Evolutionary conservation across 2,888 invertebrate genomes (phyloP).

Genomic region (Dryobota labecula): DNA sequence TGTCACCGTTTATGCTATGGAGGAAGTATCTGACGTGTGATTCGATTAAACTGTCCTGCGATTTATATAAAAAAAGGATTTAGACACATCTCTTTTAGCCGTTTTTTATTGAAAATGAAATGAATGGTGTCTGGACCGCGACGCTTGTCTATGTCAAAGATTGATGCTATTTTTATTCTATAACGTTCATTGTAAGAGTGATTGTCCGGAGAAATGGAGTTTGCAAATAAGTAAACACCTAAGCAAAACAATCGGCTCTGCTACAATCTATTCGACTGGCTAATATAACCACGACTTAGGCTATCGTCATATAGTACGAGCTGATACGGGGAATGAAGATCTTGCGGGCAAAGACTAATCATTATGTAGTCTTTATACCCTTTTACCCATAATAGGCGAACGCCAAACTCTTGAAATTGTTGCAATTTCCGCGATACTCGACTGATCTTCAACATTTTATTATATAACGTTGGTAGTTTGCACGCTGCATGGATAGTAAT

Average conservation of each 20-base stretch:
- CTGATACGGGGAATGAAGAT: neutral
- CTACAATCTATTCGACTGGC: neutral
- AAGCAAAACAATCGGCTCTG: neutral
- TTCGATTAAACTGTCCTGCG: constrained; percentile 61
- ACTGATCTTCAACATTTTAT: neutral
- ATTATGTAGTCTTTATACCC: neutral
- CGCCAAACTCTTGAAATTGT: neutral
- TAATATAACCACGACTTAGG: neutral
- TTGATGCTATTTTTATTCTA: constrained; percentile 21
- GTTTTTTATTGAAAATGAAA: constrained; percentile 43
- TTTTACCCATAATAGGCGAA: neutral
- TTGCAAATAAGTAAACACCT: neutral
- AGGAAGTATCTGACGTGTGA: constrained; percentile 68
- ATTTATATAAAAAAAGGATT: constrained; percentile 48
- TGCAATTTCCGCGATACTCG: neutral
- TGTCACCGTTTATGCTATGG: constrained; percentile 71
- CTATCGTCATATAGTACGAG: neutral
- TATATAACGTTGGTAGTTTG: neutral
- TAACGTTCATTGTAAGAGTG: neutral
- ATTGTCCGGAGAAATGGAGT: neutral
- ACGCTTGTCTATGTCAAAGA: constrained; percentile 7
- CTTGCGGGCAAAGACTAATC: neutral
- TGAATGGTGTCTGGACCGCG: constrained; percentile 10
- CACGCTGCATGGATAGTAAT: neutral
- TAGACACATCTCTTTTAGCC: constrained; percentile 6